phyloP scores from a whole-genome alignment of 1,140 invertebrate species.

The Meloidogyne floridensis region DNA sequence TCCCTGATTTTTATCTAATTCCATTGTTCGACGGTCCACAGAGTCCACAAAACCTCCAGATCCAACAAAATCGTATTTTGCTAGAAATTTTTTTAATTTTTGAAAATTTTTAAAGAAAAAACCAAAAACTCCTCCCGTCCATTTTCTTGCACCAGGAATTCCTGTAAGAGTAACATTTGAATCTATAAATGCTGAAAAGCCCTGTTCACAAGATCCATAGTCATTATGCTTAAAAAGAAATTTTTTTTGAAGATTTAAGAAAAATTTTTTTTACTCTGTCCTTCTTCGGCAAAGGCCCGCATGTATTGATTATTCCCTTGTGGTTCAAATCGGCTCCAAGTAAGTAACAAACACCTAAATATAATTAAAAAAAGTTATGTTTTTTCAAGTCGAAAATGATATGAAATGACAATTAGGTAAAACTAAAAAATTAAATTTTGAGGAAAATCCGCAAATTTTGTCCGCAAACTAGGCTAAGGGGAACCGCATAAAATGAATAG shows the following conservation, averaged over 20 bases:
- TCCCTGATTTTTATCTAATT: slow-evolving; percentile 49
- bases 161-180: slow-evolving; percentile 60
- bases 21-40: slow-evolving; percentile 57
- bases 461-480: not conserved
- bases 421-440: not conserved
- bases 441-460: not conserved
- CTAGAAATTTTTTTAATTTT: not conserved
- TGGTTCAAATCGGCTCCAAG: slow-evolving; percentile 47
- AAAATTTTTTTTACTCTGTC: slow-evolving; percentile 37
- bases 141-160: slow-evolving; percentile 61
- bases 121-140: slow-evolving; percentile 60
- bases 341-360: slow-evolving; percentile 48
- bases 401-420: not conserved
- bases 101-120: not conserved
- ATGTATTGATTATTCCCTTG: slow-evolving; percentile 46
- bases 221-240: slow-evolving; percentile 53
- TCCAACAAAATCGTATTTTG: slow-evolving; percentile 45
- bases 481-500: too few relatives aligned
- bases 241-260: not conserved
- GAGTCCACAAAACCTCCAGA: slow-evolving; percentile 45
- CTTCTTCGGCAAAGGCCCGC: slow-evolving; percentile 50
- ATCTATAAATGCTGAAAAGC: slow-evolving; percentile 59
- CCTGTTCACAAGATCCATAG: slow-evolving; percentile 63
- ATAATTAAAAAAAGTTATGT: not conserved
- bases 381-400: not conserved